phyloP scores from a whole-genome alignment of 2,113 vertebrate genomes.

The Macroglossus sobrinus region DNA sequence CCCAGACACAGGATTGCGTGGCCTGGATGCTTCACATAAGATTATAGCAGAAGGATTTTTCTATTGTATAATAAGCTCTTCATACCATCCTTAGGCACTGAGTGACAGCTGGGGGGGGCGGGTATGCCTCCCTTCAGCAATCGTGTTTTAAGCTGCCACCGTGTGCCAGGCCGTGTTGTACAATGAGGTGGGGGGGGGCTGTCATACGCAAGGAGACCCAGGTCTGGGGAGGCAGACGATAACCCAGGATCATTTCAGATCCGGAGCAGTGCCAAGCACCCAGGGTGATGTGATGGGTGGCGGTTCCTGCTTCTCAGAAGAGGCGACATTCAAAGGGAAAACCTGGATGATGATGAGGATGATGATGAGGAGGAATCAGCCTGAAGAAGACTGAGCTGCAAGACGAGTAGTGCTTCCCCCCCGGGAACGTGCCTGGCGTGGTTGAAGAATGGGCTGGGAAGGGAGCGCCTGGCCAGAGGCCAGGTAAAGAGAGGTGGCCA shows the following conservation, averaged over 20 bases:
- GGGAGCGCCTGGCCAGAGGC: background rate
- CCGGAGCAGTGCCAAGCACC: background rate
- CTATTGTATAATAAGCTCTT: background rate
- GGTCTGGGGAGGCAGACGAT: background rate
- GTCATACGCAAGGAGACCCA: background rate
- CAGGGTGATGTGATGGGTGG: background rate
- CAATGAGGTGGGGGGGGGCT: rapidly evolving
- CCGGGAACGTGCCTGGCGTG: rapidly evolving
- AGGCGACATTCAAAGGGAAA: too few relatives aligned
- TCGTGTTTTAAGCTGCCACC: background rate
- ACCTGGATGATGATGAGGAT: background rate
- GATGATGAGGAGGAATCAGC: background rate
- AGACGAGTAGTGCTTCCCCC: too few relatives aligned
- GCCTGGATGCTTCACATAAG: background rate
- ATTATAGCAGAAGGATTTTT: background rate
- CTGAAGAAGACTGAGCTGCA: rapidly evolving
- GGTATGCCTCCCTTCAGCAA: rapidly evolving
- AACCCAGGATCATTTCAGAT: background rate
- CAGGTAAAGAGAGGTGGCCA: rapidly evolving
- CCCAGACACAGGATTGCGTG: rapidly evolving
- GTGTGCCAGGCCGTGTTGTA: background rate
- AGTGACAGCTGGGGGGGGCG: rapidly evolving
- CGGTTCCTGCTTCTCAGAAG: background rate
- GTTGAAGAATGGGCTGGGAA: background rate
- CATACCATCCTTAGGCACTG: rapidly evolving